Percentiles rank a stretch among this genome's conserved stretches.
phyloP scores from a whole-genome alignment of 2,888 invertebrate species.

The Pasiphila rectangulata region DNA sequence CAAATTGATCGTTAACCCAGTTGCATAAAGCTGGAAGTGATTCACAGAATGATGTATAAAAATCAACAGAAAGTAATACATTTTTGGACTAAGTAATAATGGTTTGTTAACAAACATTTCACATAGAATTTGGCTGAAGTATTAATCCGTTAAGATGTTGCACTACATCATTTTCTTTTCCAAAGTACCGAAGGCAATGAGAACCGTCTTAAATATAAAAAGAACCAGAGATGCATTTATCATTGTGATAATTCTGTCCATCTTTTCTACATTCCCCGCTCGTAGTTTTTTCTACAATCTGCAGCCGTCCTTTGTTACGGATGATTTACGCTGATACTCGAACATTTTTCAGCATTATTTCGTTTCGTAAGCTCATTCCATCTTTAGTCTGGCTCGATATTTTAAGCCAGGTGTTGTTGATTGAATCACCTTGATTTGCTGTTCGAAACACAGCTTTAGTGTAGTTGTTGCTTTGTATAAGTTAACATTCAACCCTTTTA shows the following conservation, averaged over 20 bases:
- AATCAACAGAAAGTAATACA: too few species aligned
- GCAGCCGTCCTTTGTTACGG: constrained; percentile 41
- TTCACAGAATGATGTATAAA: not conserved
- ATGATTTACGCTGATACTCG: constrained; percentile 52
- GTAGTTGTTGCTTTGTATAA: not conserved
- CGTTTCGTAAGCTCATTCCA: constrained; percentile 37
- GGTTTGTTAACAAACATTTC: too few species aligned
- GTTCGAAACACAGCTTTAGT: not conserved
- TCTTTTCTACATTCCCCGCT: constrained; percentile 16
- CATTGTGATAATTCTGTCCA: constrained; percentile 19
- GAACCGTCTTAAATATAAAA: not conserved
- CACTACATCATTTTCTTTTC: too few species aligned
- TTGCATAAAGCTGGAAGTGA: too few species aligned
- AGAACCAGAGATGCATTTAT: constrained; percentile 18
- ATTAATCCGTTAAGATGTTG: too few species aligned
- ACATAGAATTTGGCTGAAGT: too few species aligned
- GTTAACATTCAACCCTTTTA: constrained; percentile 18
- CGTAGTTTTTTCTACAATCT: constrained; percentile 19
- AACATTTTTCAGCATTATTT: constrained; percentile 49
- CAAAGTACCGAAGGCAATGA: not conserved
- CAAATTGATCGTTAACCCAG: too few species aligned
- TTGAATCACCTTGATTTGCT: constrained; percentile 4
- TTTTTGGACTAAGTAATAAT: too few species aligned
- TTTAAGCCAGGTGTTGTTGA: constrained; percentile 23
- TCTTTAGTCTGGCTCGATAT: constrained; percentile 29